These are phyloP conservation scores for Sphyrna mokarran DNA, from an alignment of 2,113 vertebrate genomes.

Conservation along the genomic window DNA sequence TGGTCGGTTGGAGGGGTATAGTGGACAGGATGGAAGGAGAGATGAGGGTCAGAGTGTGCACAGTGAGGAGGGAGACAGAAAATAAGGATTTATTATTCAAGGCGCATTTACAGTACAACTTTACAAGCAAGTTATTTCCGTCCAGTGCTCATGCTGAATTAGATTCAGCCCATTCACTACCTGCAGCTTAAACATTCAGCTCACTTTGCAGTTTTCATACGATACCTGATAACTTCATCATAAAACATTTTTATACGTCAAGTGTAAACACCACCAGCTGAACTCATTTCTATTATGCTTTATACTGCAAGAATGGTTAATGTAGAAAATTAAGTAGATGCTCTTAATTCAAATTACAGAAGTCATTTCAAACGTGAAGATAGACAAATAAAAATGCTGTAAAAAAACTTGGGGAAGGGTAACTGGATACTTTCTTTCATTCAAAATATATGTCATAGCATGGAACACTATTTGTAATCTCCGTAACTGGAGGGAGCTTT, in stretches of 20 bases:
- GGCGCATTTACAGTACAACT: not conserved
- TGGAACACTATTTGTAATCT: not conserved
- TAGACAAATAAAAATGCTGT: too few species aligned
- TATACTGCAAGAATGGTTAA: not conserved
- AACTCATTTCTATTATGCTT: not conserved
- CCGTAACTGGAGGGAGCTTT: not conserved
- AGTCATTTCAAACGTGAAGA: too few species aligned
- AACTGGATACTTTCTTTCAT: not conserved
- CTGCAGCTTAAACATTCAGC: not conserved
- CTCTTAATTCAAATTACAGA: too few species aligned
- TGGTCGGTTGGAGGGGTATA: too few species aligned
- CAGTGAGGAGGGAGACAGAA: not conserved
- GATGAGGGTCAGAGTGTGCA: too few species aligned
- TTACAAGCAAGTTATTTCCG: not conserved
- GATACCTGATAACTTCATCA: not conserved
- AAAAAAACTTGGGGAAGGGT: not conserved
- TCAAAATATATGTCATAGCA: not conserved
- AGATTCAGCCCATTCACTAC: too few species aligned
- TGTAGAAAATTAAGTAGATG: too few species aligned
- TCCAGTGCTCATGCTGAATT: not conserved
- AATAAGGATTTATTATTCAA: not conserved
- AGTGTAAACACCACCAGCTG: not conserved
- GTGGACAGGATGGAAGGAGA: not conserved
- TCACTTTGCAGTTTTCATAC: not conserved
- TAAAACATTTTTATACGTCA: not conserved